Percentiles rank a stretch among this genome's conserved stretches.
phyloP scores from a whole-genome alignment of 2,113 vertebrate genomes.

The human region GRCh38 chr18:67979001-67979500 shows the following conservation, averaged over 20 bases:
- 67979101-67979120: background rate
- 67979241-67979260: background rate
- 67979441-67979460: background rate
- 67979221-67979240: background rate
- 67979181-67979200: background rate
- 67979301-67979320: background rate
- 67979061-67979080: background rate
- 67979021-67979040: background rate
- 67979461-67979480: background rate
- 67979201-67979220: background rate
- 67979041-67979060: background rate
- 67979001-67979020: background rate
- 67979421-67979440: background rate
- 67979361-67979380: slow-evolving; percentile 4
- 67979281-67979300: background rate
- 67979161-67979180: background rate
- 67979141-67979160: background rate
- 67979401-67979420: slow-evolving; percentile 23
- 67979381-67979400: slow-evolving; percentile 15
- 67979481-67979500: background rate
- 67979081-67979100: background rate
- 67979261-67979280: background rate
- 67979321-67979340: slow-evolving; percentile 20
- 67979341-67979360: background rate
- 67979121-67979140: background rate